These are phyloP conservation scores for Chouioia cunea DNA, from an alignment of 2,888 invertebrate species.

Conservation along the genomic window DNA sequence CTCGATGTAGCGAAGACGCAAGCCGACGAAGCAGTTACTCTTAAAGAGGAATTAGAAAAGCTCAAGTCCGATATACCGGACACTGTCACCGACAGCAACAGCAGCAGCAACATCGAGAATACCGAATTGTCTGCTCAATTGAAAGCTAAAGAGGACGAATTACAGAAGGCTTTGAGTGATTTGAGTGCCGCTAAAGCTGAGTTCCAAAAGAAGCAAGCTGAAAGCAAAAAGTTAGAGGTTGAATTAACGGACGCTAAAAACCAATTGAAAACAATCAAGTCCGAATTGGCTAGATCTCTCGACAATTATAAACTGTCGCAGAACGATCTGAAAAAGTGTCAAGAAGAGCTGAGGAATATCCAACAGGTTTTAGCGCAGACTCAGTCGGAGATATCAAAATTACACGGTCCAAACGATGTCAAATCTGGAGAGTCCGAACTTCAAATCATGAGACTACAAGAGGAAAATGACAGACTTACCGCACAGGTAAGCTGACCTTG, in stretches of 20 bases:
- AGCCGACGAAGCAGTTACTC: conserved; percentile 58
- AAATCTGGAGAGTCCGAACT: conserved; percentile 53
- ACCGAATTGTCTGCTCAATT: conserved; percentile 39
- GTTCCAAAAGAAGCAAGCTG: conserved; percentile 67
- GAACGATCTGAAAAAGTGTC: conserved; percentile 51
- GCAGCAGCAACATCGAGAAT: conserved; percentile 10
- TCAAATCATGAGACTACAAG: conserved; percentile 69
- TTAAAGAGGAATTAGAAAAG: conserved; percentile 68
- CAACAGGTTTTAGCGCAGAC: conserved; percentile 53
- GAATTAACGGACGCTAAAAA: conserved; percentile 52
- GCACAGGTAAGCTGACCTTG: conserved; percentile 61
- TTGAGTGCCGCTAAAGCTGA: conserved; percentile 63
- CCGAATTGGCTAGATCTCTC: conserved; percentile 51
- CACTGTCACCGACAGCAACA: conserved; percentile 13
- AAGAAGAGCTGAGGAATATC: conserved; percentile 51
- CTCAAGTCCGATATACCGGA: conserved; percentile 54
- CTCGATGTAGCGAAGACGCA: conserved; percentile 62
- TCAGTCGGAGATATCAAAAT: conserved; percentile 54
- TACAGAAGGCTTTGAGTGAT: conserved; percentile 54
- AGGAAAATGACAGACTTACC: conserved; percentile 71
- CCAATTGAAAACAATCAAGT: conserved; percentile 51
- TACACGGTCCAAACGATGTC: conserved; percentile 42
- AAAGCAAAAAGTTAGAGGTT: conserved; percentile 69
- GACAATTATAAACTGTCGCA: conserved; percentile 53
- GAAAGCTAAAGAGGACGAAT: conserved; percentile 55